Evolutionary conservation across 2,113 vertebrate genomes (phyloP), one percentile per base, ranked within the genome.

Genomic region (Sula dactylatra): DNA sequence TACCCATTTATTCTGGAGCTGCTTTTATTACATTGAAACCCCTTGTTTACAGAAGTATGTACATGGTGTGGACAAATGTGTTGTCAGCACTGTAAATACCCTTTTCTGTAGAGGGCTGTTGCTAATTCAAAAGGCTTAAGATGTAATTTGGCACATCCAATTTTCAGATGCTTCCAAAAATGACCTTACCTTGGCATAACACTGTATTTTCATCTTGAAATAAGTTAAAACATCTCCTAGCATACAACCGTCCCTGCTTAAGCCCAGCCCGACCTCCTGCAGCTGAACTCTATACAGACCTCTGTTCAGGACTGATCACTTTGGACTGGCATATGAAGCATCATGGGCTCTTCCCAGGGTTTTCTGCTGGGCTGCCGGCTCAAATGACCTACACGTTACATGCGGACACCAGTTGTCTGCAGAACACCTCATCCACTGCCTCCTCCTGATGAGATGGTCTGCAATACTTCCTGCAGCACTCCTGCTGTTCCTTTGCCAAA

Each of bases 341-440:
- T 32, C 42, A 15, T 27, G 34, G 27, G 22, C 55, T 62, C 55
- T 69, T 45, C 67, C 31, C 70, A 34, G 13, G 76, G 42, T 78
- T 47, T 70, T 55, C 26, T 90, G 27, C 65, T 42, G 82, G 16
- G 10, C 12, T 42, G 36, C 38, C 40, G 49, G 45, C n/a, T 64
- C 16, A 8, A 3, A 49, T 15, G 12, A 17, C 16, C 19, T n/a
- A 4, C 29, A 3, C 0, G 0, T 18, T 8, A 29, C 15, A 5
- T 9, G 26, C 0, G 2, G 13, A 10, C 0, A 0, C 34, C 64
- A 31, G 26, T 1, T 47, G 17, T 45, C 52, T 49, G 50, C 82
- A 58, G 82, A 92, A 40, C 42, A 34, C 29, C 72, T 88, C 32
- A 26, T 18, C 40, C 42, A 5, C 25, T 72, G 32, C 29, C 38